These are phyloP conservation scores for Frankliniella fusca DNA, from an alignment of 2,888 invertebrate species.

Conservation along the genomic window DNA sequence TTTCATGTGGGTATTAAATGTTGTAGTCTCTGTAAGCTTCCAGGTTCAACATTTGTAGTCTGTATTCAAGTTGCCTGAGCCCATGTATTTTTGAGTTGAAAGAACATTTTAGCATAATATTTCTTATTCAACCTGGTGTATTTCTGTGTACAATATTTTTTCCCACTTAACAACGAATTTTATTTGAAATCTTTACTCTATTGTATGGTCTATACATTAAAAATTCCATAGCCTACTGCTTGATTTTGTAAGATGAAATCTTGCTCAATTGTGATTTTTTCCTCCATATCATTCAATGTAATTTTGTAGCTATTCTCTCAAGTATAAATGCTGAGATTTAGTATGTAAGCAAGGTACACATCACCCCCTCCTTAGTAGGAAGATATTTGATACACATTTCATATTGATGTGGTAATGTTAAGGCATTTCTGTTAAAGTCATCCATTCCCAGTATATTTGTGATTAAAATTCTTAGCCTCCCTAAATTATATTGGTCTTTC, in stretches of 20 bases:
- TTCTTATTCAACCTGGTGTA: not conserved
- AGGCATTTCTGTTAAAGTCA: not conserved
- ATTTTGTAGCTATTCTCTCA: not conserved
- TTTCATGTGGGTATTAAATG: too few relatives aligned
- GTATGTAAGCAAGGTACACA: not conserved
- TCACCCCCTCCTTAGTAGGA: not conserved
- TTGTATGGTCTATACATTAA: not conserved
- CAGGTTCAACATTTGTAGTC: too few relatives aligned
- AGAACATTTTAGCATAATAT: too few relatives aligned
- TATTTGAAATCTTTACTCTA: not conserved
- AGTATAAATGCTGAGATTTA: not conserved
- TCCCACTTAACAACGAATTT: not conserved
- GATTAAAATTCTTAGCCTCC: not conserved
- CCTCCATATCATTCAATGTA: not conserved
- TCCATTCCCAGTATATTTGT: constrained; percentile 4
- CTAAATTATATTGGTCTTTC: not conserved
- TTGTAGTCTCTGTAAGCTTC: too few relatives aligned
- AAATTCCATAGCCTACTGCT: not conserved
- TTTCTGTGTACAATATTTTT: not conserved
- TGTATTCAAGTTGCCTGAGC: too few relatives aligned
- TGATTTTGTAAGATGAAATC: not conserved
- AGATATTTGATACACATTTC: not conserved
- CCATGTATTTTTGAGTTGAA: too few relatives aligned
- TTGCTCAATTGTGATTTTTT: not conserved
- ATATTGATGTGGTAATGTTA: not conserved